A percentile compares a stretch with the other conserved stretches of the same genome.
Conservation (phyloP, 2,888 invertebrate genomes). For the Drosophila prostipennis region DNA sequence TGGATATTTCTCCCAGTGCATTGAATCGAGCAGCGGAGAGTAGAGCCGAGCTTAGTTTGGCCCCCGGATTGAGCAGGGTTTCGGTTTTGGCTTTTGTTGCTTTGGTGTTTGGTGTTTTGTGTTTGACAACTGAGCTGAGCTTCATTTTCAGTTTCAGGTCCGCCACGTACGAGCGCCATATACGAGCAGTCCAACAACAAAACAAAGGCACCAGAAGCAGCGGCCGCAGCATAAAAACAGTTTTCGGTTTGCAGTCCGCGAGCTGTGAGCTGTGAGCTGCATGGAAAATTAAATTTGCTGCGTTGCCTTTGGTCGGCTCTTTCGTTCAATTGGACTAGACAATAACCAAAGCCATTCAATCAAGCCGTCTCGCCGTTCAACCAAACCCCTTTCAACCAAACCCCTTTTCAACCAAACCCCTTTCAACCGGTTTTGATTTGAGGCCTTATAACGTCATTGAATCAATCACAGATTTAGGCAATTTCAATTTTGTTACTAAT, state of each 20-base stretch:
- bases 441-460: not conserved
- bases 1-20: not conserved
- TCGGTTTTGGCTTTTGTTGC: constrained; percentile 13
- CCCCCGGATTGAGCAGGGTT: constrained; percentile 28
- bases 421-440: constrained; percentile 10
- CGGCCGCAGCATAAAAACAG: constrained; percentile 51
- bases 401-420: constrained; percentile 3
- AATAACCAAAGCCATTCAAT: constrained; percentile 5
- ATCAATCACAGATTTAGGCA: constrained; percentile 7
- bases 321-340: constrained; percentile 28
- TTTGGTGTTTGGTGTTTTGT: constrained; percentile 10
- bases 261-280: constrained; percentile 56
- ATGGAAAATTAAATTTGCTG: constrained; percentile 69
- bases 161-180: constrained; percentile 48
- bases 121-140: constrained; percentile 27
- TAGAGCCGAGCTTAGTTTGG: constrained; percentile 34
- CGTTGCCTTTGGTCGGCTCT: constrained; percentile 54
- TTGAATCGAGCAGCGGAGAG: constrained; percentile 21
- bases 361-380: too few relatives aligned
- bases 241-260: constrained; percentile 41
- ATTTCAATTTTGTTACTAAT: not conserved
- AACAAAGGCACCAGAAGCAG: constrained; percentile 25
- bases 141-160: constrained; percentile 20
- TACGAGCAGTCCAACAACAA: constrained; percentile 52
- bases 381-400: too few relatives aligned